phyloP scores from a whole-genome alignment of 1,140 invertebrate species.

The Phthorimaea operculella region DNA sequence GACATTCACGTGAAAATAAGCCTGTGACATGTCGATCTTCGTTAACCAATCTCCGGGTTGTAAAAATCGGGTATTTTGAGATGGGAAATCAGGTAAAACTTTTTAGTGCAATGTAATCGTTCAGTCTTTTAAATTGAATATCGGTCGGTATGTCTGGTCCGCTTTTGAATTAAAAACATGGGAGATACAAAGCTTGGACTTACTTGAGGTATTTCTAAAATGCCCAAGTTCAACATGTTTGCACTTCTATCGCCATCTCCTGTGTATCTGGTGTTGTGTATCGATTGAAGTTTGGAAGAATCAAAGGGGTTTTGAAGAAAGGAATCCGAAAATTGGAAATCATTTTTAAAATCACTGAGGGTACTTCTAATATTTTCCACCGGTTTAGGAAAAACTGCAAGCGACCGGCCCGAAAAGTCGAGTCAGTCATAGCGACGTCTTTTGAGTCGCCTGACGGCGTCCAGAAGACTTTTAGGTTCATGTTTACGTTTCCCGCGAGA shows the following conservation, averaged over 20 bases:
- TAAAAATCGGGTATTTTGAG: constrained; percentile 24
- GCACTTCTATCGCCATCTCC: neutral
- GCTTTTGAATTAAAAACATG: neutral
- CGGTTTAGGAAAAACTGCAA: neutral
- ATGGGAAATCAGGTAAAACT: constrained; percentile 29
- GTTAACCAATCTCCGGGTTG: constrained; percentile 15
- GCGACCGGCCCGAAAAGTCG: neutral
- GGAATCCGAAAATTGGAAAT: constrained; percentile 3
- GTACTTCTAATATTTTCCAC: neutral
- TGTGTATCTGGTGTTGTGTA: neutral
- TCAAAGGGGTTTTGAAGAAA: neutral
- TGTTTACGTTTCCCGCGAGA: neutral
- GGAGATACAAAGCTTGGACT: neutral
- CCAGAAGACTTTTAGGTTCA: neutral
- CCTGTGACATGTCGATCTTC: neutral
- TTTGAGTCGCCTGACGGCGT: neutral
- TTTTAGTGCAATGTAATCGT: constrained; percentile 18
- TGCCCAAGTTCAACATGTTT: neutral
- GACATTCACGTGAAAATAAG: constrained; percentile 46
- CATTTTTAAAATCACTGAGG: neutral
- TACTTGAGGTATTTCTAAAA: neutral
- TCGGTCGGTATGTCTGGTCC: neutral
- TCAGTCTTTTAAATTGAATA: constrained; percentile 13
- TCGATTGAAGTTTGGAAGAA: neutral
- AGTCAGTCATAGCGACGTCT: constrained; percentile 1